Percentiles rank a stretch among this genome's conserved stretches.
Evolutionary conservation across 2,797 vertebrate species (phyloP).

Genomic region (Podarcis siculus): DNA sequence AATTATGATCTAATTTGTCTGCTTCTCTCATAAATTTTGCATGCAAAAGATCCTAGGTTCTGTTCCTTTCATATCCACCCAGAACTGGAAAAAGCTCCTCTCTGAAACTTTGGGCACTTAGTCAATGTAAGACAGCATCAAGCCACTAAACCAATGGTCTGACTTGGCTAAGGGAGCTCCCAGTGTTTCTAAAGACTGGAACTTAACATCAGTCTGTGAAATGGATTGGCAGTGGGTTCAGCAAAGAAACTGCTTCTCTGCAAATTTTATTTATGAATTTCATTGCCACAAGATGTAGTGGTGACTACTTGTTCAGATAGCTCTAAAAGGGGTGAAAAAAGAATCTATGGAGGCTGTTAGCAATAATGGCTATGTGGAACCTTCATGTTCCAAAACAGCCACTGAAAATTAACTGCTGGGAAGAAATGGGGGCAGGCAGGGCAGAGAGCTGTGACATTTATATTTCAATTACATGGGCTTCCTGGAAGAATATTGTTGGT

Average conservation of each 20-base stretch:
- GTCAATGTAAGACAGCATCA: neutral
- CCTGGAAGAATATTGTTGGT: too few species aligned
- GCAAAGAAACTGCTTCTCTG: neutral
- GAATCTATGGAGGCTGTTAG: neutral
- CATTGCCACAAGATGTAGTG: neutral
- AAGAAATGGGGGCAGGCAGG: neutral
- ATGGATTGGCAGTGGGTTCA: neutral
- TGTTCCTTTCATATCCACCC: neutral
- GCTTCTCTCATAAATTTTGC: neutral
- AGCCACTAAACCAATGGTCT: neutral
- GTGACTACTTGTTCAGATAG: neutral
- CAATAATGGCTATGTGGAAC: neutral
- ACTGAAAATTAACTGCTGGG: neutral
- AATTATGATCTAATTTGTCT: too few species aligned
- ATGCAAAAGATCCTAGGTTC: neutral
- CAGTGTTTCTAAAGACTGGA: neutral
- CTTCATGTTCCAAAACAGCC: neutral
- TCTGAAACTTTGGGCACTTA: neutral
- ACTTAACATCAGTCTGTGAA: neutral
- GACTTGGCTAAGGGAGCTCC: neutral
- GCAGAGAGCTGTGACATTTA: neutral
- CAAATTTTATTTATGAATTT: neutral
- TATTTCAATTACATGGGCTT: neutral
- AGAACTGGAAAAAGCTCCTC: neutral
- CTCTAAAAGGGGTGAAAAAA: neutral